Evolutionary conservation across 2,888 invertebrate species (phyloP), one percentile per base, ranked within the genome.

Genomic region (Lacanobia wlatinum): DNA sequence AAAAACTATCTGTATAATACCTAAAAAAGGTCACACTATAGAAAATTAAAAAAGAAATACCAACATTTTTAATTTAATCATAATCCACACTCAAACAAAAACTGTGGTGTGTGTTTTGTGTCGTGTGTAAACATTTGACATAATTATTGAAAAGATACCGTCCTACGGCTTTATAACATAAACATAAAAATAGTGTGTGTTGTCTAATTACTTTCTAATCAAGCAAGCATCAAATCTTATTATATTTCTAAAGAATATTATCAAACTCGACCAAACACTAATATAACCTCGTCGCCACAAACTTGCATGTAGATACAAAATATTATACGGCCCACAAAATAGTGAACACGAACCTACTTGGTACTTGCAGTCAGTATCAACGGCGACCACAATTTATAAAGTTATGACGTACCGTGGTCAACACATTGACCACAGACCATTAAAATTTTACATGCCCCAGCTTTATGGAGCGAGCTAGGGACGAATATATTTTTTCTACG

Each of bases 331-430:
- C 52, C 53, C 56, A 73, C 73, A 73, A 73, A 66, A 78, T 74
- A 70, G 34, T 72, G 50, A 50, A 55, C 70, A 63, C 66, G 56
- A 56, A 82, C 55, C 64, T 40, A 40, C 21, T 59, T 59, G 40
- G 40, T 69, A 64, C 74, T 80, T 71, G 71, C 74, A 78, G 68
- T 70, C 63, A 76, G 64, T 80, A 76, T 75, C 69, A 73, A 67
- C 72, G 12, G 66, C 10, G 53, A 75, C 80, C 85, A 77, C 83
- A 76, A 63, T 85, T 80, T 73, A 73, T 59, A 68, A 75, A 84
- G 70, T 82, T 69, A 83, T 85, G 72, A 73, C 56, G 46, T 66
- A 48, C 58, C 46, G 83, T 73, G 80, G 83, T 76, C 80, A 68
- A 80, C 70, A 79, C 71, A 83, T 71, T 58, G 73, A 74, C 85